Evolutionary conservation across 2,113 vertebrate genomes (phyloP).

Genomic region (Sphaerodactylus townsendi): DNA sequence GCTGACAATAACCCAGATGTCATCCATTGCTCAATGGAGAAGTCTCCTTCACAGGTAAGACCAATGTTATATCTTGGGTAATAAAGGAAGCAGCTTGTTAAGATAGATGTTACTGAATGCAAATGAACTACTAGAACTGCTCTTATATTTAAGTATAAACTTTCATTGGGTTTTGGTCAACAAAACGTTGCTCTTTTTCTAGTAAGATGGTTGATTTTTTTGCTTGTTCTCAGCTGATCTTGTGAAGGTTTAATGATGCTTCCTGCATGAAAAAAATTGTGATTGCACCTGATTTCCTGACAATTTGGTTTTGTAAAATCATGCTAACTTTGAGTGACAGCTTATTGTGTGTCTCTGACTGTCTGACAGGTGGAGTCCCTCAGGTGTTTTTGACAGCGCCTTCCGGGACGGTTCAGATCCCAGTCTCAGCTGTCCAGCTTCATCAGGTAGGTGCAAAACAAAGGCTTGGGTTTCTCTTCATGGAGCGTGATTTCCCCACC

Average conservation of each 20-base stretch:
- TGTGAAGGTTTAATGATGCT: not conserved
- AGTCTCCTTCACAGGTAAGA: too few species aligned
- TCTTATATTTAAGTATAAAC: not conserved
- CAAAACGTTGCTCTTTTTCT: not conserved
- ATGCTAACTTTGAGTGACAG: not conserved
- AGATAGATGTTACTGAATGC: not conserved
- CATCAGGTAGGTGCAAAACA: constrained; percentile 86
- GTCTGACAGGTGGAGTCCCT: constrained; percentile 83
- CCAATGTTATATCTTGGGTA: too few species aligned
- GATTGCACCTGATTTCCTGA: not conserved
- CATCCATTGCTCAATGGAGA: too few species aligned
- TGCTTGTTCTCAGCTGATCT: not conserved
- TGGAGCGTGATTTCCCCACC: too few species aligned
- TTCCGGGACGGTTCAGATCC: constrained; percentile 95
- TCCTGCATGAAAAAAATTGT: not conserved
- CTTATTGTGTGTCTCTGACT: constrained; percentile 23
- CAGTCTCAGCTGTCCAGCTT: constrained; percentile 95
- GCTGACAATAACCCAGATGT: too few species aligned
- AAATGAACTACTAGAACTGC: not conserved
- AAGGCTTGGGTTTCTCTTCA: not conserved
- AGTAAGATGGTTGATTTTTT: not conserved
- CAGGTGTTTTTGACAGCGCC: constrained; percentile 96
- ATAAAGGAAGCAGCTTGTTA: not conserved
- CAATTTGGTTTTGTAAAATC: not conserved
- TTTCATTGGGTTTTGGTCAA: not conserved